Evolutionary conservation across 1,140 invertebrate species (phyloP).

Genomic region (Orchestia grillus): DNA sequence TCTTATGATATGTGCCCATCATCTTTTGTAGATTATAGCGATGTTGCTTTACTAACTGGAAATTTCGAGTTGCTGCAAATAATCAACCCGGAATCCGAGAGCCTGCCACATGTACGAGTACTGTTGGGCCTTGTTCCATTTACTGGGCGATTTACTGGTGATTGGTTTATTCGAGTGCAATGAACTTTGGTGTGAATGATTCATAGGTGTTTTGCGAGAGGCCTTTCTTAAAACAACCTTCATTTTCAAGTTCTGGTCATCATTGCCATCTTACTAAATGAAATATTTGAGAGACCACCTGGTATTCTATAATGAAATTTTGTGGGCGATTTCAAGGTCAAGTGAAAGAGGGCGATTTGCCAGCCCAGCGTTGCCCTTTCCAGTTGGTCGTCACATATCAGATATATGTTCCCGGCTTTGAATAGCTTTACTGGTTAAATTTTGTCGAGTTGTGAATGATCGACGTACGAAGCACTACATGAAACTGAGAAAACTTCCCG

Average conservation of each 20-base stretch:
- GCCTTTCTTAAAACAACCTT: no score
- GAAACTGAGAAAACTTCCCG: background rate
- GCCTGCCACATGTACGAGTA: background rate
- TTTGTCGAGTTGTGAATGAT: no score
- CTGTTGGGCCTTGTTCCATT: background rate
- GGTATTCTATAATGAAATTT: background rate
- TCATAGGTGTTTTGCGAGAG: no score
- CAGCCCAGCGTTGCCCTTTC: background rate
- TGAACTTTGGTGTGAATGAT: no score
- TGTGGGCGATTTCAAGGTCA: background rate
- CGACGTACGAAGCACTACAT: no score
- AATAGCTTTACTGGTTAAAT: background rate
- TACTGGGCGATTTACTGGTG: background rate
- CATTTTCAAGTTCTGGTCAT: background rate
- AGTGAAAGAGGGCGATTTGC: background rate
- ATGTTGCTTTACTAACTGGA: background rate
- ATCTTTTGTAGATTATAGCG: background rate
- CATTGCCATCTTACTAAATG: background rate
- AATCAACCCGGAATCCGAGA: background rate
- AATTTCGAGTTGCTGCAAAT: background rate
- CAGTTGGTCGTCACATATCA: background rate
- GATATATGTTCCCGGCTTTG: background rate
- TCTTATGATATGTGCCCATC: background rate
- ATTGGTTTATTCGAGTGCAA: background rate
- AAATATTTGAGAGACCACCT: background rate